These are phyloP conservation scores for Lagopus muta DNA, from an alignment of 2,113 vertebrate species.

Conservation along the genomic window DNA sequence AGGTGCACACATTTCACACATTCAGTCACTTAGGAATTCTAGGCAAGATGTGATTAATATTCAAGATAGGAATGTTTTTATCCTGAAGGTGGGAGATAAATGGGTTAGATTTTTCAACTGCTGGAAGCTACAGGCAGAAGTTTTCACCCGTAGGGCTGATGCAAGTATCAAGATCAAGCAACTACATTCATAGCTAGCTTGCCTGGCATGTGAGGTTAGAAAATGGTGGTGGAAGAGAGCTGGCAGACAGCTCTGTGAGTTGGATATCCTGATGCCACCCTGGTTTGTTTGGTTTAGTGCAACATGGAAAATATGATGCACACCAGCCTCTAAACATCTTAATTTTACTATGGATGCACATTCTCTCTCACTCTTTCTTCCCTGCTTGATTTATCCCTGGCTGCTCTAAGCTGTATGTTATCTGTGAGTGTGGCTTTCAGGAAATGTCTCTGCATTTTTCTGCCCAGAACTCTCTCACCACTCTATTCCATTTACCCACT, in stretches of 20 bases:
- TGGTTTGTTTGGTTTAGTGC: background rate
- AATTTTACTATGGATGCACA: background rate
- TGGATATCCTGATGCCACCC: background rate
- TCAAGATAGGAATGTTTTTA: constrained; percentile 28
- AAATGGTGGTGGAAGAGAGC: background rate
- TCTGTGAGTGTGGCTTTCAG: background rate
- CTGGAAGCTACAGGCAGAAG: constrained; percentile 11
- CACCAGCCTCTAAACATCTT: background rate
- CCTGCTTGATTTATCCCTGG: background rate
- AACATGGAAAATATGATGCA: background rate
- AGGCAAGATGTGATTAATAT: constrained; percentile 18
- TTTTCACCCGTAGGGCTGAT: constrained; percentile 25
- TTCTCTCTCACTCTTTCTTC: background rate
- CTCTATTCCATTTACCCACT: background rate
- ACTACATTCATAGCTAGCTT: background rate
- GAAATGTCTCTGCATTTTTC: background rate
- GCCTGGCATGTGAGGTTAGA: background rate
- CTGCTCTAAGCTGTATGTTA: background rate
- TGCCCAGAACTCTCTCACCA: background rate
- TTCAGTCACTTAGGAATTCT: constrained; percentile 23
- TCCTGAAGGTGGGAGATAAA: background rate
- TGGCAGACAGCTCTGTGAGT: background rate
- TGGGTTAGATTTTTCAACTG: constrained; percentile 11
- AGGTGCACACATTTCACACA: background rate
- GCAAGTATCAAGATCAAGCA: background rate